Conservation (phyloP, 2,797 vertebrate genomes). For the Sebastes minor region DNA sequence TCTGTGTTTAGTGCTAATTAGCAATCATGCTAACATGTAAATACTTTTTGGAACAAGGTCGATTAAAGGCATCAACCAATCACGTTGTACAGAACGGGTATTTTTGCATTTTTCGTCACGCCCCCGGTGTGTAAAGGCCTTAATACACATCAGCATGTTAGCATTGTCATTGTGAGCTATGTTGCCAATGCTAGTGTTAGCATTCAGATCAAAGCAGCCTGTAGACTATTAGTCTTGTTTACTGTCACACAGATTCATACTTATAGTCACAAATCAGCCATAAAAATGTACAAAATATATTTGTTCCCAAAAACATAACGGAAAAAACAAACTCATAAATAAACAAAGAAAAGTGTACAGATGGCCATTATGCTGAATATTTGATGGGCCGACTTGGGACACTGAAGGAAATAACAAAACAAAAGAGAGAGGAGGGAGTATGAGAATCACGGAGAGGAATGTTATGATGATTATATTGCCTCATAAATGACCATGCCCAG, state of each 20-base stretch:
- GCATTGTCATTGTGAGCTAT: background rate
- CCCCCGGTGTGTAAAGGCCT: too few relatives aligned
- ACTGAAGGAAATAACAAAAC: background rate
- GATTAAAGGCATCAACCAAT: too few relatives aligned
- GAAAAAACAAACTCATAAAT: background rate
- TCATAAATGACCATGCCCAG: slow-evolving; percentile 30
- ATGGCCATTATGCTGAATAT: slow-evolving; percentile 13
- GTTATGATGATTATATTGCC: slow-evolving; percentile 19
- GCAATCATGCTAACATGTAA: background rate
- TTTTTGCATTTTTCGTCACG: too few relatives aligned
- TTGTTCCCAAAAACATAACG: background rate
- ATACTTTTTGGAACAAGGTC: too few relatives aligned
- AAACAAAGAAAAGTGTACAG: background rate
- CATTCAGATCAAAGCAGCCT: background rate
- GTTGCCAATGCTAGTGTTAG: background rate
- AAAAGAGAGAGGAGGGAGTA: background rate
- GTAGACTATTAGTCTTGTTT: background rate
- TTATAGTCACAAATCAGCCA: background rate
- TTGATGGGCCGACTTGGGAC: background rate
- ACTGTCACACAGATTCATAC: background rate
- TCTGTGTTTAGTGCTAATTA: background rate
- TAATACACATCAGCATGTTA: background rate
- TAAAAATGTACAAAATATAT: background rate
- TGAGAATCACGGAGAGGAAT: slow-evolving; percentile 21
- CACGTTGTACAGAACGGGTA: rapidly evolving